These are phyloP conservation scores for Eupithecia subumbrata DNA, from an alignment of 2,888 invertebrate species.

Conservation along the genomic window DNA sequence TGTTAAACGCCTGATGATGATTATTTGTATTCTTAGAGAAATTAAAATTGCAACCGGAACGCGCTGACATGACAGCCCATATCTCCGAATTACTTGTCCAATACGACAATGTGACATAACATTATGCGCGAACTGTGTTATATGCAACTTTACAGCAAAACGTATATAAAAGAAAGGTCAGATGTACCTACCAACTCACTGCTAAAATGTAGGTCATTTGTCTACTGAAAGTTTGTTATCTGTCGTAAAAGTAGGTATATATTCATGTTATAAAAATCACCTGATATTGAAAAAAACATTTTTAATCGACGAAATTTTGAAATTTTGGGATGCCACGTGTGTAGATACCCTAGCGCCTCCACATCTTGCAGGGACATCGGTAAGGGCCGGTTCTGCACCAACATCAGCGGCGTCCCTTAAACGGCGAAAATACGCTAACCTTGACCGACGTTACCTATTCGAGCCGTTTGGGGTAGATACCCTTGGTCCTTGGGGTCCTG, in stretches of 20 bases:
- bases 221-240: not conserved
- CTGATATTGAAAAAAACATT: no score
- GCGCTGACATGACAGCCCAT: not conserved
- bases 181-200: not conserved
- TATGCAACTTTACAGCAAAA: slow-evolving; percentile 6
- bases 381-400: no score
- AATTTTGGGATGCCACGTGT: no score
- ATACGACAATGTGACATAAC: not conserved
- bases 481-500: no score
- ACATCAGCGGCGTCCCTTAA: no score
- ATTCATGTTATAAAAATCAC: no score
- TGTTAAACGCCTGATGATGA: not conserved
- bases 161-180: not conserved
- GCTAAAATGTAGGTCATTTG: not conserved
- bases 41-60: not conserved
- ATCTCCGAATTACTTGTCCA: not conserved
- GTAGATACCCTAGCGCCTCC: no score
- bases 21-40: not conserved
- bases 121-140: not conserved
- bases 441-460: no score
- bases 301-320: no score
- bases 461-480: no score
- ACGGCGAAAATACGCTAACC: no score
- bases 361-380: no score
- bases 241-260: not conserved